Conservation (phyloP, 2,113 vertebrate species). For the Myotis yumanensis region DNA sequence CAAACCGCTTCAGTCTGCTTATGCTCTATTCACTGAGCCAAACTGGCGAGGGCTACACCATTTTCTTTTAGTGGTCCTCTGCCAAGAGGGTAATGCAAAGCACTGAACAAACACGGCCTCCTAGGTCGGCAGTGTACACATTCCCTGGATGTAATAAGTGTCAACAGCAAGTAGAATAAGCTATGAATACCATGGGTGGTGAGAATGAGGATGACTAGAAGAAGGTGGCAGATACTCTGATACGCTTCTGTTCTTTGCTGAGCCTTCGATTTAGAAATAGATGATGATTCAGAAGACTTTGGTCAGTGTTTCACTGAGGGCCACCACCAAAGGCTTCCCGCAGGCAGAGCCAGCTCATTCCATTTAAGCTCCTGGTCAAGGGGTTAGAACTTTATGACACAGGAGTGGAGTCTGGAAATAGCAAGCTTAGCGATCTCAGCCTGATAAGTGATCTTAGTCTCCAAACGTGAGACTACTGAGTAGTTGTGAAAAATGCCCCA, state of each 20-base stretch:
- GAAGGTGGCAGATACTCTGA: background rate
- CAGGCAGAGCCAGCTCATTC: background rate
- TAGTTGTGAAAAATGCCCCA: background rate
- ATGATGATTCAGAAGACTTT: background rate
- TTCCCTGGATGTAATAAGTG: background rate
- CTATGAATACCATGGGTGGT: background rate
- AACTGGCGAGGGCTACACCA: background rate
- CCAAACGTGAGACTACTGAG: background rate
- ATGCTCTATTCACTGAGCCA: too few relatives aligned
- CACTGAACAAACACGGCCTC: background rate
- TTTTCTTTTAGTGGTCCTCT: background rate
- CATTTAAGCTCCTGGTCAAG: background rate
- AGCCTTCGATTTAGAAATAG: background rate
- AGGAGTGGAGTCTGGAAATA: background rate
- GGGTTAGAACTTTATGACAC: background rate
- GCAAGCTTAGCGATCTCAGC: background rate
- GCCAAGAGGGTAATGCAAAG: background rate
- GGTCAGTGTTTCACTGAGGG: background rate
- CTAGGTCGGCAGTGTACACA: background rate
- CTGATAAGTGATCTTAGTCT: background rate
- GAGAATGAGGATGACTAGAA: background rate
- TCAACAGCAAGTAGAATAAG: background rate
- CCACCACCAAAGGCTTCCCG: background rate
- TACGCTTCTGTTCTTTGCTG: background rate
- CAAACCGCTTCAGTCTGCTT: too few relatives aligned